Evolutionary conservation across 2,797 vertebrate genomes (phyloP).

Genomic region (Enteromius unitaeniatus): DNA sequence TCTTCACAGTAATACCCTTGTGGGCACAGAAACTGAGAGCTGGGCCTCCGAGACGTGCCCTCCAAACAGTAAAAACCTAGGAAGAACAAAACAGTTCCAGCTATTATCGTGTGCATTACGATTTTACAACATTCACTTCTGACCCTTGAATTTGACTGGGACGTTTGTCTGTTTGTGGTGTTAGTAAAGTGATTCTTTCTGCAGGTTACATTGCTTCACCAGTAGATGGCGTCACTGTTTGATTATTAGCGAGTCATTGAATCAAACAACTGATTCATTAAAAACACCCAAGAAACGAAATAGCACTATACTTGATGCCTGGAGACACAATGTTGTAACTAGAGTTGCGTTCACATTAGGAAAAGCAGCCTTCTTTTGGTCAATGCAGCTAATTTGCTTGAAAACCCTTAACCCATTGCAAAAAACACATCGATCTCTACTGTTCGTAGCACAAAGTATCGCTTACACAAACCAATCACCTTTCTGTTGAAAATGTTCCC

Average conservation of each 20-base stretch:
- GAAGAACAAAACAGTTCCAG: constrained; percentile 37
- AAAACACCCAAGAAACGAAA: neutral
- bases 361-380: neutral
- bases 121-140: constrained; percentile 9
- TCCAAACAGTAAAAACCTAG: constrained; percentile 86
- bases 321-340: no score
- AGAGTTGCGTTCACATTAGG: neutral
- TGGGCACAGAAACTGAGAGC: constrained; percentile 81
- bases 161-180: neutral
- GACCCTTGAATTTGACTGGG: neutral
- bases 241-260: neutral
- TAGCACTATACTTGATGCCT: neutral
- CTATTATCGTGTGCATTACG: neutral
- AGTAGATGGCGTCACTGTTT: constrained; percentile 1
- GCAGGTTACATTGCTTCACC: neutral
- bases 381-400: neutral
- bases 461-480: neutral
- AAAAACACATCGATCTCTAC: neutral
- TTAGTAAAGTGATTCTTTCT: neutral
- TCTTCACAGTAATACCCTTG: constrained; percentile 85
- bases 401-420: neutral
- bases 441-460: no score
- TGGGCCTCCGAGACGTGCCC: constrained; percentile 78
- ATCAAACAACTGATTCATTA: neutral
- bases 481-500: neutral